phyloP scores from a whole-genome alignment of 2,888 invertebrate species.

The Crematogaster levior region DNA sequence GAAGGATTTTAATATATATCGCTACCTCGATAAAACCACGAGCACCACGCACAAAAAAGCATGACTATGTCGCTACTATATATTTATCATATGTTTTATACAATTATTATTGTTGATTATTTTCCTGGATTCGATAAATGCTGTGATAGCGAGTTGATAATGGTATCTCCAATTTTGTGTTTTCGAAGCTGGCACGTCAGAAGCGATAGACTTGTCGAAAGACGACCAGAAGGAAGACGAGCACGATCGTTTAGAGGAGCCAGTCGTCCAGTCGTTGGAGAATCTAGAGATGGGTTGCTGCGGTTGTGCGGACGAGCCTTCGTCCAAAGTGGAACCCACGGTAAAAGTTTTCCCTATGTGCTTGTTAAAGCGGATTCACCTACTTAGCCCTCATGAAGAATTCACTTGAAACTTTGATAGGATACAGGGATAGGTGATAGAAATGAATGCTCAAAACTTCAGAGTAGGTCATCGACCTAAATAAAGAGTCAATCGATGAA shows the following conservation, averaged over 20 bases:
- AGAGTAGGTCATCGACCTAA: too few species aligned
- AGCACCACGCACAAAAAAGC: too few species aligned
- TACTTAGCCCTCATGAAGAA: too few species aligned
- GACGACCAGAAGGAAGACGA: constrained; percentile 56
- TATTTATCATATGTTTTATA: not conserved
- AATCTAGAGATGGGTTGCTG: constrained; percentile 79
- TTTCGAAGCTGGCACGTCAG: constrained; percentile 56
- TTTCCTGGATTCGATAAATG: not conserved
- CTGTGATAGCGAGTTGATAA: not conserved
- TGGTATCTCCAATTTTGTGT: constrained; percentile 1
- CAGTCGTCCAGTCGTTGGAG: constrained; percentile 9
- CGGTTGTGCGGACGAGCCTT: constrained; percentile 79
- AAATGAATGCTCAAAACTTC: too few species aligned
- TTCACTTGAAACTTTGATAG: too few species aligned
- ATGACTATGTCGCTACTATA: not conserved
- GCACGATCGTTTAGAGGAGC: constrained; percentile 52
- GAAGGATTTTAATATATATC: constrained; percentile 1
- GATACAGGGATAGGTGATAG: too few species aligned
- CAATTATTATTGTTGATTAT: not conserved
- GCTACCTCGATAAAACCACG: not conserved
- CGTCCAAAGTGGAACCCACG: constrained; percentile 79
- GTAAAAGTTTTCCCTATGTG: constrained; percentile 69
- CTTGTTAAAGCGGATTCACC: constrained; percentile 34
- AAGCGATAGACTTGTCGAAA: constrained; percentile 45
- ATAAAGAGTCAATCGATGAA: too few species aligned